A percentile compares a stretch with the other conserved stretches of the same genome.
phyloP scores from a whole-genome alignment of 1,140 invertebrate genomes.

The Drosophila parvula region DNA sequence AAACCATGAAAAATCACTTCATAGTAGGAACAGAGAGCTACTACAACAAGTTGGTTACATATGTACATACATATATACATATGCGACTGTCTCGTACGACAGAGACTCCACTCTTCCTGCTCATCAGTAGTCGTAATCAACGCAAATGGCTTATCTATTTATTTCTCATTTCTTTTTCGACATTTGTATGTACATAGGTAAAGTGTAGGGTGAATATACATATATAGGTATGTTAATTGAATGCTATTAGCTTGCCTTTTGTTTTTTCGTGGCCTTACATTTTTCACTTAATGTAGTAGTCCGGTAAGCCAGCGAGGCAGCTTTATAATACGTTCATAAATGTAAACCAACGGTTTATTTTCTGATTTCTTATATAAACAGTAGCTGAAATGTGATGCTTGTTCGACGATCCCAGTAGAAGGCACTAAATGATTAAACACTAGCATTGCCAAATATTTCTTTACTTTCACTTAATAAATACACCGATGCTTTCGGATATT shows the following conservation, averaged over 20 bases:
- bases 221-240: not conserved
- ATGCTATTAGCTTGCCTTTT: not conserved
- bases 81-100: not conserved
- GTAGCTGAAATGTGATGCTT: too few relatives aligned
- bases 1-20: too few relatives aligned
- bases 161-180: not conserved
- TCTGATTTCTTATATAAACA: too few relatives aligned
- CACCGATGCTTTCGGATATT: not conserved
- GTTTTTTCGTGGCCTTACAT: not conserved
- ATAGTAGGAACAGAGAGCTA: too few relatives aligned
- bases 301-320: constrained; percentile 1
- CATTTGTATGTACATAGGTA: too few relatives aligned
- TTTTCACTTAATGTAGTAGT: not conserved
- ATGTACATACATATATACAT: too few relatives aligned
- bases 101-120: not conserved
- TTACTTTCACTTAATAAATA: not conserved
- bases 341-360: too few relatives aligned
- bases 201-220: not conserved
- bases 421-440: not conserved
- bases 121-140: not conserved
- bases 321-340: too few relatives aligned
- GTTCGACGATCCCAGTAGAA: too few relatives aligned
- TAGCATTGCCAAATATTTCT: not conserved
- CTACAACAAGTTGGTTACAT: too few relatives aligned
- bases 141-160: not conserved